Evolutionary conservation across 2,888 invertebrate species (phyloP), one percentile per base, ranked within the genome.

Genomic region (Ornithoptera priamus): DNA sequence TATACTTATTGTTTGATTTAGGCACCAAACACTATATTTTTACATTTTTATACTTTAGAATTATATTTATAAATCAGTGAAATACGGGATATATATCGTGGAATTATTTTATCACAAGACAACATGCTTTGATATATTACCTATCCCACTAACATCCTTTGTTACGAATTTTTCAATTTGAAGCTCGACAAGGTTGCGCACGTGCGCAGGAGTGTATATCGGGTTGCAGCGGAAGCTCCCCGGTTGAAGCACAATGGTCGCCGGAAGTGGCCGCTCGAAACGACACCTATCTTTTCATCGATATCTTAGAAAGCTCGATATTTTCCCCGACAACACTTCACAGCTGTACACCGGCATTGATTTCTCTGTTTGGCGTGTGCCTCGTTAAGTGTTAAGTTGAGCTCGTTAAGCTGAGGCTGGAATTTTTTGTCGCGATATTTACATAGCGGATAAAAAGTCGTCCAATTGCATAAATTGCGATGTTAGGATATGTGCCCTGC

Each of bases 191-290:
- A 90, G 90, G 87, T 85, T 81, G 86, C 92, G 92, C 92, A 92
- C 92, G 92, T 92, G 92, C 92, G 92, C 92, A 86, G 86, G 92
- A 92, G 92, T 90, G 87, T 84, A 87, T 90, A 91, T 92, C 92
- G 91, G 86, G 92, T 92, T 92, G 88, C 90, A 83, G 90, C 92
- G 92, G 92, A 92, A 92, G 88, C 80, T 81, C 79, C 81, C 82
- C 83, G 81, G 87, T 85, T 83, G 86, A 86, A 85, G 86, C 85
- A 92, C 90, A 92, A 92, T 92, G 87, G 86, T 79, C 78, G 82
- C 90, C 90, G 92, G 92, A 92, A 89, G 92, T 92, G 92, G 92
- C 90, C 86, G 87, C 92, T 92, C 83, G 83, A 88, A 88, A 83
- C 85, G 88, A 90, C 91, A 92, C 92, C 88, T 92, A 92, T 92